These are phyloP conservation scores for Sarcophaga bullata DNA, from an alignment of 1,140 invertebrate genomes.

Conservation along the genomic window DNA sequence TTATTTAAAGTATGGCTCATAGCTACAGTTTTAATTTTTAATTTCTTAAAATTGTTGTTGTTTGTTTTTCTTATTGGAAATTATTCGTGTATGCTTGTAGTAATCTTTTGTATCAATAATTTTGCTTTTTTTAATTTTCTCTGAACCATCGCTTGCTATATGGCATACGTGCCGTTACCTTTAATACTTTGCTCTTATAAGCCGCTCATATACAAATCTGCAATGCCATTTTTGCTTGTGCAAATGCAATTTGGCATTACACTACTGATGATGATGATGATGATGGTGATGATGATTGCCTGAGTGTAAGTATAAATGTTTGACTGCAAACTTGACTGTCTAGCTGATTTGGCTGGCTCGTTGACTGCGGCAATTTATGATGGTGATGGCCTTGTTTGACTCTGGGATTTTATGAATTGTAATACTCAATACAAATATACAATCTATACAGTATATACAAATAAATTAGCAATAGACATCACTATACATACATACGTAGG, in stretches of 20 bases:
- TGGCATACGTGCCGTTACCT: neutral
- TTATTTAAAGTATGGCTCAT: neutral
- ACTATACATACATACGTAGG: no score
- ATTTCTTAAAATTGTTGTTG: neutral
- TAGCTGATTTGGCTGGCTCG: neutral
- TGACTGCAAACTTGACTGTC: neutral
- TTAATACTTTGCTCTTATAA: neutral
- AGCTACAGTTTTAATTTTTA: neutral
- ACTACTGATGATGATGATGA: neutral
- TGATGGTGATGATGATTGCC: no score
- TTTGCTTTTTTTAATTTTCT: neutral
- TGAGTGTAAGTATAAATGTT: neutral
- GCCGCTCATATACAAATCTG: neutral
- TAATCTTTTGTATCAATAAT: constrained; percentile 17
- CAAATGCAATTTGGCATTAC: neutral
- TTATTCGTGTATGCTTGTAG: neutral
- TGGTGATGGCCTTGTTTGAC: constrained; percentile 20
- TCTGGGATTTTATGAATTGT: constrained; percentile 7
- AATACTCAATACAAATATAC: neutral
- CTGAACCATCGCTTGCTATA: neutral
- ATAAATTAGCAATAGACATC: no score
- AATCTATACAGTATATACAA: no score
- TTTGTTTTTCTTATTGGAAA: no score
- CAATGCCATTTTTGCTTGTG: neutral
- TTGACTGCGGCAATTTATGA: neutral